phyloP scores from a whole-genome alignment of 2,888 invertebrate species.

The Nasonia oneida region DNA sequence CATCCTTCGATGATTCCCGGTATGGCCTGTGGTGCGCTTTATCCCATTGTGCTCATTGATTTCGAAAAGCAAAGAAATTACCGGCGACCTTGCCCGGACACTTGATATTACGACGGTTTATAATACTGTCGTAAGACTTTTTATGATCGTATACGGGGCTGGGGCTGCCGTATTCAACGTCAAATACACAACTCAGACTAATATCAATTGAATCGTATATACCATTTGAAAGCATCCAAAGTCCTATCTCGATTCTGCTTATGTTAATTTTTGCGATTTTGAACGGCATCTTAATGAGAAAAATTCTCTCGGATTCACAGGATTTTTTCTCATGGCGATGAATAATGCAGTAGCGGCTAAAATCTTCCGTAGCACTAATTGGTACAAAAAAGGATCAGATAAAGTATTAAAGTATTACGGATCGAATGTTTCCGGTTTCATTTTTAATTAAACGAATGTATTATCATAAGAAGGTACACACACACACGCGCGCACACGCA shows the following conservation, averaged over 20 bases:
- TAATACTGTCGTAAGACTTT: background rate
- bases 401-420: slow-evolving; percentile 10
- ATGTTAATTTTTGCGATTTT: background rate
- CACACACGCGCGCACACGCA: too few relatives aligned
- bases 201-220: too few relatives aligned
- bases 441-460: slow-evolving; percentile 42
- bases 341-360: slow-evolving; percentile 40
- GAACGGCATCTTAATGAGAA: background rate
- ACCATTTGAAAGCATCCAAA: background rate
- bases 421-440: slow-evolving; percentile 46
- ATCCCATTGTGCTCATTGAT: background rate
- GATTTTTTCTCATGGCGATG: slow-evolving; percentile 42
- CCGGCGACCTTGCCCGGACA: background rate
- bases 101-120: background rate
- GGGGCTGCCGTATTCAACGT: too few relatives aligned
- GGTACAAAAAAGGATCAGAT: slow-evolving; percentile 45
- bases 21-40: background rate
- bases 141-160: background rate
- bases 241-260: background rate
- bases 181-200: too few relatives aligned
- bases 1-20: background rate
- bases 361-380: slow-evolving; percentile 34
- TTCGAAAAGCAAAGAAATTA: background rate
- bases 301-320: slow-evolving; percentile 36
- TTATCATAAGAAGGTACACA: slow-evolving; percentile 14